Base-by-base conservation (phyloP, 2,797 vertebrate species). In the Anguilla marmorata region DNA sequence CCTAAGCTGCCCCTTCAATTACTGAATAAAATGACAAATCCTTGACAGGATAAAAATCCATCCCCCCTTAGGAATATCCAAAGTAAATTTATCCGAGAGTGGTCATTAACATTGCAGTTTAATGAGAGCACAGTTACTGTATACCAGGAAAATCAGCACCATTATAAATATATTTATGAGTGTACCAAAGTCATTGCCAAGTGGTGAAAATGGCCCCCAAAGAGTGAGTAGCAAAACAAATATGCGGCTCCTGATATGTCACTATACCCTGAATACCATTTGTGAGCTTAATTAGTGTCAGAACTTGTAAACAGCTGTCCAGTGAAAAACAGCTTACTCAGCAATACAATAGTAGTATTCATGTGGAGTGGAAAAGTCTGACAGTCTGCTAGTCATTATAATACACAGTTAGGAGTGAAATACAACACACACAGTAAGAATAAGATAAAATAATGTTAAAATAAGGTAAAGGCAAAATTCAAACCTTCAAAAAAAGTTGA, bases 281-380 rank as follows among this genome's bases (percentile, higher is more conserved):
- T 87, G 60, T 69, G 58, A 80, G 58, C 79, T 50, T 83, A 84
- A 87, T 87, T 84, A 84, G 37, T 84, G 87, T 87, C 79, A 87
- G 58, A 87, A 52, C 45, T 66, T 45, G 84, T 69, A 72, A 84
- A 82, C 5, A 0, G 60, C 52, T 84, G 56, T 24, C 58, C 19
- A n/a, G 50, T 84, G 60, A 66, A 58, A 69, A 56, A 50, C 48
- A 56, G 80, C 19, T 60, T 9, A 30, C 50, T 69, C 58, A 41
- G 33, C 14, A 76, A 33, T 76, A 41, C 30, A 76, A 76, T 52
- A 52, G 50, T 12, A 52, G 50, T 52, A 12, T 52, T 12, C 8
- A 52, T 52, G 50, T 52, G 50, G 50, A 52, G 7, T 8, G 9
- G 11, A 52, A 52, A 52, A 8, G 50, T 52, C 41, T 45, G 41